A percentile compares a stretch with the other conserved stretches of the same genome.
These are phyloP conservation scores for Dromas ardeola DNA, from an alignment of 2,113 vertebrate genomes.

Conservation along the genomic window DNA sequence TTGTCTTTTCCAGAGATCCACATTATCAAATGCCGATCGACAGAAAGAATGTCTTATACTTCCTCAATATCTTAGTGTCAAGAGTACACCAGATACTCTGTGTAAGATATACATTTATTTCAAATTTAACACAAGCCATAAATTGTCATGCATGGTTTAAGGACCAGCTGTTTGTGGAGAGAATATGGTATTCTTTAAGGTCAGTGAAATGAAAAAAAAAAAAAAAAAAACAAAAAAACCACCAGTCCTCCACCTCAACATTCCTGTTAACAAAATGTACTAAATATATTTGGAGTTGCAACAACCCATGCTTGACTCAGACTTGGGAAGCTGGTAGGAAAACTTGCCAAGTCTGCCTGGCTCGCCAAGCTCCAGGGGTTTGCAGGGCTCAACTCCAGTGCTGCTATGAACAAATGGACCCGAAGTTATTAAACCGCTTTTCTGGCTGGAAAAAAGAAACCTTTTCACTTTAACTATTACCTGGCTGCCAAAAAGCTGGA, in stretches of 20 bases:
- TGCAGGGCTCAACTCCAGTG: slow-evolving; percentile 51
- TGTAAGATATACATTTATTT: not conserved
- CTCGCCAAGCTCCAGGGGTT: slow-evolving; percentile 79
- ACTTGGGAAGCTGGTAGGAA: slow-evolving; percentile 52
- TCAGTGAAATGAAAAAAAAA: not conserved
- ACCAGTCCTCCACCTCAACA: not conserved
- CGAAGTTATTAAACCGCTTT: slow-evolving; percentile 71
- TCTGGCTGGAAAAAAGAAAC: slow-evolving; percentile 64
- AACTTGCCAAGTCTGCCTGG: slow-evolving; percentile 55
- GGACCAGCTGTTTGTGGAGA: not conserved
- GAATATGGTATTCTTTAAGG: not conserved
- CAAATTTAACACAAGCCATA: not conserved
- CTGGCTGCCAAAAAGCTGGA: slow-evolving; percentile 63
- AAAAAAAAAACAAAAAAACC: not conserved
- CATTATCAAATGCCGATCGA: not conserved
- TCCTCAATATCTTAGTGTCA: not conserved
- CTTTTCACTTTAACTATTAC: slow-evolving; percentile 70
- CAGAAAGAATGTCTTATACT: not conserved
- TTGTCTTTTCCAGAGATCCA: not conserved
- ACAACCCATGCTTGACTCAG: slow-evolving; percentile 47
- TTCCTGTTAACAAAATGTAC: slow-evolving; percentile 58
- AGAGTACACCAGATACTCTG: not conserved
- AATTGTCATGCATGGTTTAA: not conserved
- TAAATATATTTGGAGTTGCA: slow-evolving; percentile 37
- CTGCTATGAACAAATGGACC: slow-evolving; percentile 69